Evolutionary conservation across 2,797 vertebrate species (phyloP).

Genomic region (Alcedo atthis): DNA sequence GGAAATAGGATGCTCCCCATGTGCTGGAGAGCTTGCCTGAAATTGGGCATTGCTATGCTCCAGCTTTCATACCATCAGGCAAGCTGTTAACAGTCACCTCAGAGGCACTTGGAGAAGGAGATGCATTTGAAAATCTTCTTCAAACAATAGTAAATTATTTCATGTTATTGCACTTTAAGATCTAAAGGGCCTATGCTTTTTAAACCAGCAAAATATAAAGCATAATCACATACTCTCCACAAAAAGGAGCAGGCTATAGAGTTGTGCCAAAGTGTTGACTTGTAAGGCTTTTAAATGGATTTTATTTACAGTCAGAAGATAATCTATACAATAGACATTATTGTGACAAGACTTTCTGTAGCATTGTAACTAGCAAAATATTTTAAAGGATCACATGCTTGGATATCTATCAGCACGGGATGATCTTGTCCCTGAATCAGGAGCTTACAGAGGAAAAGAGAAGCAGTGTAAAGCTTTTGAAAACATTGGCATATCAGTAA

Average conservation of each 20-base stretch:
- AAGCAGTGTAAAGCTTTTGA: not conserved
- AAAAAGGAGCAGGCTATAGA: not conserved
- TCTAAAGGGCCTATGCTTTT: not conserved
- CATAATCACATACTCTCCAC: not conserved
- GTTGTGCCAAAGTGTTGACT: not conserved
- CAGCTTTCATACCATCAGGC: not conserved
- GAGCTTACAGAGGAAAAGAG: not conserved
- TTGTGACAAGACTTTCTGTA: not conserved
- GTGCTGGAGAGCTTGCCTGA: not conserved
- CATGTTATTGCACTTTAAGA: not conserved
- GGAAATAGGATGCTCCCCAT: not conserved
- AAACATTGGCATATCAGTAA: not conserved
- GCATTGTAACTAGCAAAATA: not conserved
- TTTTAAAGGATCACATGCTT: not conserved
- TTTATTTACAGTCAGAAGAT: not conserved
- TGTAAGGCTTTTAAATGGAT: not conserved
- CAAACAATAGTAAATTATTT: not conserved
- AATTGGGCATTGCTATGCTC: not conserved
- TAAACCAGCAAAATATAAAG: constrained; percentile 15
- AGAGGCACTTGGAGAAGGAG: not conserved
- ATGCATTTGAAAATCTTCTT: not conserved
- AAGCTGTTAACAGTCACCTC: not conserved
- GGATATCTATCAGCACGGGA: not conserved
- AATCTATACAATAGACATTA: not conserved
- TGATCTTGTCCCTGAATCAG: not conserved